Percentiles rank a stretch among this genome's conserved stretches.
Conservation (phyloP, 2,888 invertebrate species). For the Harpalus rubripes region DNA sequence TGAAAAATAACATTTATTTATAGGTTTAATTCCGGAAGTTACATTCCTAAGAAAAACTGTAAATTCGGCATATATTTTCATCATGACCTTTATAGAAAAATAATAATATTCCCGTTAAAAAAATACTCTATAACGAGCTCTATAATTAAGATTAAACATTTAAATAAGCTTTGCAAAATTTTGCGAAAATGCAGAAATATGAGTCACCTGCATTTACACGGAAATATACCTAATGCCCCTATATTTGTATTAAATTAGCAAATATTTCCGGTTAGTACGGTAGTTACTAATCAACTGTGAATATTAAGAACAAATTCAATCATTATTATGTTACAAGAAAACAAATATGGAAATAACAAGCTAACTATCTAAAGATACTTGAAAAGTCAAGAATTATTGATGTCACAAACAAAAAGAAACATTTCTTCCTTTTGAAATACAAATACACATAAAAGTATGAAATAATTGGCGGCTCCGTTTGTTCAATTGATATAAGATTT, state of each 20-base stretch:
- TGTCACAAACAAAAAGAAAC: slow-evolving; percentile 10
- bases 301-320: slow-evolving; percentile 27
- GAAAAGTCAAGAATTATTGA: slow-evolving; percentile 11
- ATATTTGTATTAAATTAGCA: slow-evolving; percentile 6
- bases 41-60: neutral
- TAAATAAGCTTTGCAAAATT: slow-evolving; percentile 5
- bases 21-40: neutral
- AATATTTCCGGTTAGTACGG: slow-evolving; percentile 10
- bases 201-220: slow-evolving; percentile 40
- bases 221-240: slow-evolving; percentile 33
- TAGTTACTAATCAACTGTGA: slow-evolving; percentile 12
- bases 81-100: neutral
- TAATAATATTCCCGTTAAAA: neutral
- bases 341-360: slow-evolving; percentile 5
- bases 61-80: neutral
- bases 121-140: too few species aligned
- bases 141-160: neutral
- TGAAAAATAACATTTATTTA: neutral
- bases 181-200: slow-evolving; percentile 16
- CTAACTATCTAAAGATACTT: slow-evolving; percentile 18
- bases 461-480: slow-evolving; percentile 8
- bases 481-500: slow-evolving; percentile 8
- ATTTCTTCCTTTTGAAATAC: neutral
- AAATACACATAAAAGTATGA: neutral
- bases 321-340: neutral